Base-by-base conservation (phyloP, 2,797 vertebrate genomes). In the Lagodon rhomboides region DNA sequence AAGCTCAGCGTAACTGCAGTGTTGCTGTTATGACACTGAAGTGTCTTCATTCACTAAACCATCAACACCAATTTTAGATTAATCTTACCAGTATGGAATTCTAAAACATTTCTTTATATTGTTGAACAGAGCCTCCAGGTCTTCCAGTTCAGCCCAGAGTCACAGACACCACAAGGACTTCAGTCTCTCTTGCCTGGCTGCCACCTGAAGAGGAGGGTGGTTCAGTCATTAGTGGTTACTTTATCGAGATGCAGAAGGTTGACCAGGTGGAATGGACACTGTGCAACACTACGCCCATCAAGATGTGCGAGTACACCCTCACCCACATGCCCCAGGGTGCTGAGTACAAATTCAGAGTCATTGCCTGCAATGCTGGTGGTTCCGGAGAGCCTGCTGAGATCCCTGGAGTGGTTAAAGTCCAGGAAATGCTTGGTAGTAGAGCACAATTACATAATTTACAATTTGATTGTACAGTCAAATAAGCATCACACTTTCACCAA, bases 261-360 rank as follows among this genome's bases (percentile, higher is more conserved):
- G 98, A 99, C 92, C 98, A 99, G 87, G 94, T 97, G 90, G 98
- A 99, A 96, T 99, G 98, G 98, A 99, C 98, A 56, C 96, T 98
- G 93, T 99, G 98, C 92, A 99, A 99, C 86, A 99, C 98, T 68
- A 99, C 98, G 0, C 97, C 98, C 55, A 99, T 96, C 77, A 99
- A 99, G 94, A 97, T 98, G 93, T 97, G 97, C 86, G 98, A 99
- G 91, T 99, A 99, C 75, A 99, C 97, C 0, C 95, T 99, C 79
- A 99, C 98, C 55, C 98, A 99, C 72, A 97, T 99, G 90, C 98
- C 98, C 64, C 98, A 99, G 91, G 98, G 98, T 0, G 97, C 98
- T 4, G 98, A 99, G 87, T 99, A 99, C 87, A 97, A 97, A 89
- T 99, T 99, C 96, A 97, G 96, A 78, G 93, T 99, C 69, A 92